Conservation (phyloP, 2,888 invertebrate species). For the Lasioglossum leucozonium region DNA sequence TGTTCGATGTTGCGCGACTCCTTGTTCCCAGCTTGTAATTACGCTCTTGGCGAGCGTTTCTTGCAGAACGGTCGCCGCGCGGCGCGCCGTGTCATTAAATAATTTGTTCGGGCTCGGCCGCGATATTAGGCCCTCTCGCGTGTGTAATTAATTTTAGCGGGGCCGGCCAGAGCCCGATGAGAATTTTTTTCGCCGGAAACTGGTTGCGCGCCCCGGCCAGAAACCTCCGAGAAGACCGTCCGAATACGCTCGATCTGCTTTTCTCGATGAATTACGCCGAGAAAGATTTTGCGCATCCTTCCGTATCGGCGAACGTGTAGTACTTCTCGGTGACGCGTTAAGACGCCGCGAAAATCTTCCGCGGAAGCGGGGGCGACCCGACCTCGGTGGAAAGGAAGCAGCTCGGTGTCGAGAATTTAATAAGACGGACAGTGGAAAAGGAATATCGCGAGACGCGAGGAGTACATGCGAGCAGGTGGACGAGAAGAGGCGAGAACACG, state of each 20-base stretch:
- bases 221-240: not conserved
- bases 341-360: not conserved
- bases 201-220: not conserved
- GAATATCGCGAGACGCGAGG: conserved; percentile 1
- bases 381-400: conserved; percentile 28
- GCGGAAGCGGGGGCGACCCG: conserved; percentile 16
- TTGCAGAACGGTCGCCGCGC: conserved; percentile 1
- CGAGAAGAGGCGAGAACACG: conserved; percentile 70
- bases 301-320: too few relatives aligned
- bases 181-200: not conserved
- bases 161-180: not conserved
- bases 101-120: not conserved
- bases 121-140: not conserved
- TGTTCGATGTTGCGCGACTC: not conserved
- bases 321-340: not conserved
- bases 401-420: conserved; percentile 52
- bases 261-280: not conserved
- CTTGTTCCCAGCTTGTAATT: conserved; percentile 3
- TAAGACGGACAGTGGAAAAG: conserved; percentile 39
- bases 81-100: conserved; percentile 14
- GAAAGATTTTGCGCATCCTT: not conserved
- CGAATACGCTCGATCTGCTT: not conserved
- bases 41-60: not conserved
- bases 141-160: conserved; percentile 14
- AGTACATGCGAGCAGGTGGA: conserved; percentile 68